Conservation (phyloP, 2,888 invertebrate species). For the Nasonia oneida region DNA sequence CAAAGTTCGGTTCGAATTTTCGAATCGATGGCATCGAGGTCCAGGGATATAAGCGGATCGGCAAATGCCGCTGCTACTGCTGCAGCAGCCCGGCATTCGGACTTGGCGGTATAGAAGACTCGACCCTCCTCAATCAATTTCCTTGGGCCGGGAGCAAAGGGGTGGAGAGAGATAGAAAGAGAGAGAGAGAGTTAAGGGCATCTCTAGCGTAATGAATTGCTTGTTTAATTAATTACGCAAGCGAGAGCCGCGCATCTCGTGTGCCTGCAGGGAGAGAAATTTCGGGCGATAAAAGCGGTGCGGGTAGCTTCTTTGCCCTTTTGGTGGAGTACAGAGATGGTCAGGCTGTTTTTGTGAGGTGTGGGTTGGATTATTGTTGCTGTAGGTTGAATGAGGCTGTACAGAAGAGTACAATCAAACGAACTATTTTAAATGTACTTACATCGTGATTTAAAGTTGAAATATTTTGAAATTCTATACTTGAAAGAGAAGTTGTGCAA, state of each 20-base stretch:
- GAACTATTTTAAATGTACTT: no score
- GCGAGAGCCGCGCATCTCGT: constrained; percentile 70
- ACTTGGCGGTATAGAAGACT: constrained; percentile 29
- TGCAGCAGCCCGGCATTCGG: constrained; percentile 42
- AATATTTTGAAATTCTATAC: no score
- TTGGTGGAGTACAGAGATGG: not conserved
- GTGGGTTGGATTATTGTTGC: not conserved
- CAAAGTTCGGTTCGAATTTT: constrained; percentile 38
- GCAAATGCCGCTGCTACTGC: not conserved
- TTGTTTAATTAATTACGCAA: constrained; percentile 87
- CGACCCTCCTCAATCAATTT: constrained; percentile 77
- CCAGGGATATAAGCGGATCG: constrained; percentile 10
- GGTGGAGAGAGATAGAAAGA: not conserved
- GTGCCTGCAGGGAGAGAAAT: not conserved
- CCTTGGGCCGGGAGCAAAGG: constrained; percentile 68
- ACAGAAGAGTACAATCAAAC: no score
- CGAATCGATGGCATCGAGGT: constrained; percentile 35
- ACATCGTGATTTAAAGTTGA: no score
- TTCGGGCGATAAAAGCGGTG: not conserved
- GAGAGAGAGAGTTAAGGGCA: constrained; percentile 65
- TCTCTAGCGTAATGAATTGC: constrained; percentile 85
- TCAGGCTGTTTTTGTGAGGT: not conserved
- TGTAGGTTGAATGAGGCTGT: not conserved
- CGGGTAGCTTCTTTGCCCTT: constrained; percentile 1
- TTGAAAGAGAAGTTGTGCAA: no score